Percentiles rank a stretch among this genome's conserved stretches.
Conservation (phyloP, 2,888 invertebrate genomes). For the Congeria kusceri region DNA sequence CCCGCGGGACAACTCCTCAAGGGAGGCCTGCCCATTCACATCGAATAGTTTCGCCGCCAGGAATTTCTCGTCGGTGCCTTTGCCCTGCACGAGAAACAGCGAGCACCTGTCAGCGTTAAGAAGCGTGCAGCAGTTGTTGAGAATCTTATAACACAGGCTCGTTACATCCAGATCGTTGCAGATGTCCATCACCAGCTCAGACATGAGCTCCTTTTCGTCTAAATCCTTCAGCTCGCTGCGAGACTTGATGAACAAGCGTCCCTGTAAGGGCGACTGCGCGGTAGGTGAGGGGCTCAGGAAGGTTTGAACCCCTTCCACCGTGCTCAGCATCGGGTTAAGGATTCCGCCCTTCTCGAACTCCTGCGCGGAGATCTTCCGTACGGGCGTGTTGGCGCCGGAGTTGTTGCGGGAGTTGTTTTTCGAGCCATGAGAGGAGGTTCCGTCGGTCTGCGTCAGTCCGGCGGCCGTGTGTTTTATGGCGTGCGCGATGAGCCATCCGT, state of each 20-base stretch:
- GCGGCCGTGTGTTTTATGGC: constrained; percentile 78
- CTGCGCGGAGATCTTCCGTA: constrained; percentile 96
- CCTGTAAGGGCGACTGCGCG: constrained; percentile 64
- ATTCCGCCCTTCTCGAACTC: constrained; percentile 97
- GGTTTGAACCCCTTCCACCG: constrained; percentile 96
- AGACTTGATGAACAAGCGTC: constrained; percentile 86
- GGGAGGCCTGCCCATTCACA: constrained; percentile 86
- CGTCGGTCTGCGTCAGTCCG: constrained; percentile 64
- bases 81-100: constrained; percentile 85
- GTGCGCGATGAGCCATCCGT: constrained; percentile 92
- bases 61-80: constrained; percentile 88
- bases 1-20: constrained; percentile 94
- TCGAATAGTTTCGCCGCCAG: constrained; percentile 84
- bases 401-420: constrained; percentile 82
- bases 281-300: constrained; percentile 88
- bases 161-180: constrained; percentile 84
- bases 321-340: constrained; percentile 95
- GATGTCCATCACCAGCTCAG: constrained; percentile 84
- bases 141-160: constrained; percentile 84
- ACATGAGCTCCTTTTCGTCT: constrained; percentile 84
- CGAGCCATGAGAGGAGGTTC: constrained; percentile 79
- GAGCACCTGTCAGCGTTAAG: constrained; percentile 84
- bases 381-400: constrained; percentile 96
- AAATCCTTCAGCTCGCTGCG: constrained; percentile 87
- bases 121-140: constrained; percentile 84